Conservation (phyloP, 2,113 vertebrate species). For the Gadus macrocephalus region DNA sequence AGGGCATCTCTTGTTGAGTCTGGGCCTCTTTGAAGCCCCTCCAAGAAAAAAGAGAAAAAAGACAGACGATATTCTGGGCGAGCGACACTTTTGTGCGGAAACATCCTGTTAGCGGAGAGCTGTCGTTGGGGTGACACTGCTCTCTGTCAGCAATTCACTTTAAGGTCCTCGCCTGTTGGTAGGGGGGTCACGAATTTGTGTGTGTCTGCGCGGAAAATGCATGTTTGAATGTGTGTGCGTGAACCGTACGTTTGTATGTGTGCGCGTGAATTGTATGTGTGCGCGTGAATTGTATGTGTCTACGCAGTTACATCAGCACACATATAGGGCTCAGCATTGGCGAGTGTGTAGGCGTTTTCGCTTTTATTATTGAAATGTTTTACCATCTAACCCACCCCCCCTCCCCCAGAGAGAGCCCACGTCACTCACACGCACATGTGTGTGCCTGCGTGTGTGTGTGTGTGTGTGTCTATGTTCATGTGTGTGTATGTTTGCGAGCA, state of each 20-base stretch:
- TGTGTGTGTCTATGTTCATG: neutral
- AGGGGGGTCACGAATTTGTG: neutral
- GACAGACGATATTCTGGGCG: neutral
- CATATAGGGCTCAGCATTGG: too few species aligned
- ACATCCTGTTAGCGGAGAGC: neutral
- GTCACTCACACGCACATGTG: slow-evolving; percentile 39
- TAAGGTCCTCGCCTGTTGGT: neutral
- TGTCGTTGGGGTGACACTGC: neutral
- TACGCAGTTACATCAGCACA: too few species aligned
- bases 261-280: neutral
- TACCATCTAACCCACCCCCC: neutral
- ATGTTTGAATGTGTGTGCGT: neutral
- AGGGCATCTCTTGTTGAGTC: neutral
- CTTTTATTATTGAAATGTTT: too few species aligned
- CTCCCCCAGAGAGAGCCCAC: slow-evolving; percentile 16
- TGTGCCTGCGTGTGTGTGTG: neutral
- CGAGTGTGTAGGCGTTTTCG: too few species aligned
- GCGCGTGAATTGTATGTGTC: neutral
- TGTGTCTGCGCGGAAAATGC: neutral
- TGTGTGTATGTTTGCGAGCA: neutral
- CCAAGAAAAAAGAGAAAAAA: neutral
- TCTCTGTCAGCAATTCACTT: neutral
- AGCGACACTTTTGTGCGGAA: neutral
- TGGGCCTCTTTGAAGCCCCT: neutral
- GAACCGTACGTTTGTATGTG: neutral